phyloP scores from a whole-genome alignment of 2,113 vertebrate species.

The Corvus hawaiiensis region DNA sequence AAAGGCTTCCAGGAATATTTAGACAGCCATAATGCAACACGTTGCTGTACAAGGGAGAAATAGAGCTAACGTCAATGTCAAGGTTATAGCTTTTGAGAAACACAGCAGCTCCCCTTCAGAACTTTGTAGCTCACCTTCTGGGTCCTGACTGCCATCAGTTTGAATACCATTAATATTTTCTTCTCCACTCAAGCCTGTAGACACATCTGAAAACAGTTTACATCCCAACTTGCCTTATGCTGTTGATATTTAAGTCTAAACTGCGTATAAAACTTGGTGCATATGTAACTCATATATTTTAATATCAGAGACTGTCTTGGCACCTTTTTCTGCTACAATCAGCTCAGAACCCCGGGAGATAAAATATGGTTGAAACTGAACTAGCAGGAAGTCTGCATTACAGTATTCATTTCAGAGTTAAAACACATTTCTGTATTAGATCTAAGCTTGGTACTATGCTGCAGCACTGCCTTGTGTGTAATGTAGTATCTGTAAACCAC shows the following conservation, averaged over 20 bases:
- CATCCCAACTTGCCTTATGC: not conserved
- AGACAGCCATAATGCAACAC: constrained; percentile 49
- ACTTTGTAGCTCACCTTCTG: constrained; percentile 25
- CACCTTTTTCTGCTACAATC: constrained; percentile 48
- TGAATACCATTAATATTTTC: constrained; percentile 22
- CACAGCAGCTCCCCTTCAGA: constrained; percentile 34
- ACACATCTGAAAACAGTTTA: constrained; percentile 59
- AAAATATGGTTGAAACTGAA: constrained; percentile 32
- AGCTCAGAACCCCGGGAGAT: constrained; percentile 17
- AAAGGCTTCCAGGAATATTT: constrained; percentile 32
- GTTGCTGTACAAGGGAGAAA: not conserved
- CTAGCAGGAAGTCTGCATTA: constrained; percentile 24
- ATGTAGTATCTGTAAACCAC: constrained; percentile 15
- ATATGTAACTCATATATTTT: constrained; percentile 56
- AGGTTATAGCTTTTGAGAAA: constrained; percentile 36
- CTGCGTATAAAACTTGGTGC: not conserved
- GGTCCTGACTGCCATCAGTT: not conserved
- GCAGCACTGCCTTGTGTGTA: not conserved
- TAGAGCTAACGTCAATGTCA: constrained; percentile 11
- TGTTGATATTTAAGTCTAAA: constrained; percentile 17
- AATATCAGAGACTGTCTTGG: constrained; percentile 17
- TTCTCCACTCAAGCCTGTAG: not conserved
- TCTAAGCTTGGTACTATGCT: not conserved
- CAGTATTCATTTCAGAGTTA: constrained; percentile 25
- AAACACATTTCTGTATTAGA: constrained; percentile 34